phyloP scores from a whole-genome alignment of 2,113 vertebrate genomes.

The Coryphaenoides rupestris region DNA sequence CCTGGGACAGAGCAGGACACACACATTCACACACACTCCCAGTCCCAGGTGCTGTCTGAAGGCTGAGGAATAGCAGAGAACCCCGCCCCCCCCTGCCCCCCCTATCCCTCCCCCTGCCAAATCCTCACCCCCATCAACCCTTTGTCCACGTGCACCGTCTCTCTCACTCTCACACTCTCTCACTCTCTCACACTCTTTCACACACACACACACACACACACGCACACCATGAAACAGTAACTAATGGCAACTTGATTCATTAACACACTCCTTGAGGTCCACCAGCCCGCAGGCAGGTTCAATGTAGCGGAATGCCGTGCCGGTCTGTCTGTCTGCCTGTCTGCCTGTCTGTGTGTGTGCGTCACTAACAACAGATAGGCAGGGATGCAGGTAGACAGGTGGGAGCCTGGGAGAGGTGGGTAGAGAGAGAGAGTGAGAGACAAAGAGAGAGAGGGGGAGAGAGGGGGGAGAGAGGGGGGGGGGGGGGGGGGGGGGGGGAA shows the following conservation, averaged over 20 bases:
- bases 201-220: conserved; percentile 47
- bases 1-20: too few relatives aligned
- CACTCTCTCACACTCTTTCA: neutral
- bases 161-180: conserved; percentile 7
- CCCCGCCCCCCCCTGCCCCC: too few relatives aligned
- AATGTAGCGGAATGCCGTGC: conserved; percentile 71
- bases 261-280: conserved; percentile 67
- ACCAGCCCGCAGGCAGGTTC: conserved; percentile 59
- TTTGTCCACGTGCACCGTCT: too few relatives aligned
- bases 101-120: conserved; percentile 23
- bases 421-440: conserved; percentile 46
- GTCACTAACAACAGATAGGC: conserved; percentile 44
- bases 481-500: too few relatives aligned
- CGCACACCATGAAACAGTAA: conserved; percentile 71
- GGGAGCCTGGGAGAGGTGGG: conserved; percentile 40
- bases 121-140: too few relatives aligned
- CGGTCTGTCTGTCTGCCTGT: conserved; percentile 48
- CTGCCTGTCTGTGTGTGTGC: conserved; percentile 48
- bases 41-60: too few relatives aligned
- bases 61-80: too few relatives aligned
- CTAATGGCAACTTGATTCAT: conserved; percentile 76
- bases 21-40: too few relatives aligned
- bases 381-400: conserved; percentile 1
- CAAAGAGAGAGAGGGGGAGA: too few relatives aligned
- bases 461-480: too few relatives aligned